Conservation (phyloP, 2,888 invertebrate genomes). For the Conomelus anceps region DNA sequence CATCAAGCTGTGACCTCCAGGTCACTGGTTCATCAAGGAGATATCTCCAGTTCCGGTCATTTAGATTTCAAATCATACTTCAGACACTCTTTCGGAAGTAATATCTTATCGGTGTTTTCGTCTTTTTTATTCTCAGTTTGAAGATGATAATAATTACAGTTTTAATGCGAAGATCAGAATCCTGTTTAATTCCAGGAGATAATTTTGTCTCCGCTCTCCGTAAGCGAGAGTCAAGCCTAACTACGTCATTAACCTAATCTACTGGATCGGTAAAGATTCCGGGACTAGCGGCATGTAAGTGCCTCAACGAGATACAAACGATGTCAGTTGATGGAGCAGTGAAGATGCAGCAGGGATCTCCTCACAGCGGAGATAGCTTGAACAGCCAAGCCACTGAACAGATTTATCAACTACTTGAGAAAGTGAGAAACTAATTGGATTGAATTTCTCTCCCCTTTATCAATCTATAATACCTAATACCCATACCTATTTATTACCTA, state of each 20-base stretch:
- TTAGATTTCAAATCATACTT: background rate
- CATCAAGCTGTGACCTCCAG: background rate
- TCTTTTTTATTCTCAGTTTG: background rate
- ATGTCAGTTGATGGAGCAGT: background rate
- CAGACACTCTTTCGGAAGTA: no score
- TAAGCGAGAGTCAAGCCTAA: background rate
- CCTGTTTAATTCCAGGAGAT: background rate
- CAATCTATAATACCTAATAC: no score
- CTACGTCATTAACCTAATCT: background rate
- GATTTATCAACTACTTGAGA: no score
- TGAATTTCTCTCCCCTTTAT: background rate
- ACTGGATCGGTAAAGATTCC: background rate
- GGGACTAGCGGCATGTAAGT: background rate
- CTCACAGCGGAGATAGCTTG: background rate
- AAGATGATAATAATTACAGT: background rate
- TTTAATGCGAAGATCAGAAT: background rate
- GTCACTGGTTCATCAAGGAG: background rate
- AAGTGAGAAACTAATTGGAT: background rate
- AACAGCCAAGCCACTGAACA: background rate
- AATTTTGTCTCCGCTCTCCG: background rate
- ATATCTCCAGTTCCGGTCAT: background rate
- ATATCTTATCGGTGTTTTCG: background rate
- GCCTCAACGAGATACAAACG: background rate
- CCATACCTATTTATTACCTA: no score
- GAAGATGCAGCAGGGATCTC: background rate